These are phyloP conservation scores for Silurus glanis DNA, from an alignment of 2,113 vertebrate species.

Conservation along the genomic window DNA sequence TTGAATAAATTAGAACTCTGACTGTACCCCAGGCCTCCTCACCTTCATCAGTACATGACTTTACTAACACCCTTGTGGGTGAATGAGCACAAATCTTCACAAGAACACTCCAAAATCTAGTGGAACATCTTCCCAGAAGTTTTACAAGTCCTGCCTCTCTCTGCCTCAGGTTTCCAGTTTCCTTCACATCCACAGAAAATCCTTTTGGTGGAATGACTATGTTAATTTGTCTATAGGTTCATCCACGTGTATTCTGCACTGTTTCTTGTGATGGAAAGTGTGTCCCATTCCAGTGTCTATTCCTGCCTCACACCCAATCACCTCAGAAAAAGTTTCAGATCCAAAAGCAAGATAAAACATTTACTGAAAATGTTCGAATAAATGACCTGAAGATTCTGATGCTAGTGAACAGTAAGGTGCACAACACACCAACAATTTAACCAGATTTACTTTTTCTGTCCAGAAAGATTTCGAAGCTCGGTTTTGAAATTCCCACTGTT, in stretches of 20 bases:
- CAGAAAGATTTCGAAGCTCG: background rate
- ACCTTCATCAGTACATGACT: too few relatives aligned
- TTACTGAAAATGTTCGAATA: background rate
- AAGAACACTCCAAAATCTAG: too few relatives aligned
- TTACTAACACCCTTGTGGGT: too few relatives aligned
- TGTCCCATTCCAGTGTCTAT: background rate
- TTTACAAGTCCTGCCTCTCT: background rate
- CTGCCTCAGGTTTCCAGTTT: background rate
- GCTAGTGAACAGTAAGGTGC: background rate
- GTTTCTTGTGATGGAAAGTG: background rate
- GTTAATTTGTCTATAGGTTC: background rate
- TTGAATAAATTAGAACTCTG: too few relatives aligned
- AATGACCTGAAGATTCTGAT: background rate
- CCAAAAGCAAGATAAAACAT: background rate
- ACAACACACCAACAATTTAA: background rate
- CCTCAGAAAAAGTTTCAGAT: background rate
- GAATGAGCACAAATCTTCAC: too few relatives aligned
- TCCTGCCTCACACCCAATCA: background rate
- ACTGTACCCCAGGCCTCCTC: too few relatives aligned
- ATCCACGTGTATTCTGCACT: background rate
- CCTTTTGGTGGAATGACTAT: background rate
- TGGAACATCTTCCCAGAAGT: too few relatives aligned
- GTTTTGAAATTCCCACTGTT: conserved; percentile 28
- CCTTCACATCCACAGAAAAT: background rate
- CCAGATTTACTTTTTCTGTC: background rate